Conservation (phyloP, 2,113 vertebrate genomes). For the Gasterosteus nipponicus region DNA sequence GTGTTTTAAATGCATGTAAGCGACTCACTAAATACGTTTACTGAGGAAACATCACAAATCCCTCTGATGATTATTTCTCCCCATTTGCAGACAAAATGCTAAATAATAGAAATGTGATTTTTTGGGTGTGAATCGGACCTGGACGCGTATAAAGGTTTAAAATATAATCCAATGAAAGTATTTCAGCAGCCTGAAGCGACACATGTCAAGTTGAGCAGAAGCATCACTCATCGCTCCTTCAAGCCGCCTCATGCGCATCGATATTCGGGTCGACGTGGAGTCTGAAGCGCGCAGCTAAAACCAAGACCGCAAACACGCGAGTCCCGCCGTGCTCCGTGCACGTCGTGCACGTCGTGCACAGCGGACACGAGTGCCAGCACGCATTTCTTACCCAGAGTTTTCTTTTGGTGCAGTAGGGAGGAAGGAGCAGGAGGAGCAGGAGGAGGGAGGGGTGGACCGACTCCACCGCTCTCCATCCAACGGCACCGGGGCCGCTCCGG, state of each 20-base stretch:
- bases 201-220: conserved; percentile 7
- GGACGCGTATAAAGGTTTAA: too few species aligned
- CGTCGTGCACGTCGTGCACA: not conserved
- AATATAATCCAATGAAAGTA: too few species aligned
- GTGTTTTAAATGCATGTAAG: too few species aligned
- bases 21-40: too few species aligned
- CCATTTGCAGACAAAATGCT: not conserved
- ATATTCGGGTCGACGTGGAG: conserved; percentile 23
- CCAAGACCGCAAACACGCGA: not conserved
- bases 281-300: too few species aligned
- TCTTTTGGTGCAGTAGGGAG: conserved; percentile 78
- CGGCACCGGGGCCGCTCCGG: conserved; percentile 52
- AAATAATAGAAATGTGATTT: not conserved
- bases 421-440: conserved; percentile 48
- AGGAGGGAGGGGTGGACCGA: conserved; percentile 50
- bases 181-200: too few species aligned
- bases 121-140: not conserved
- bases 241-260: conserved; percentile 10
- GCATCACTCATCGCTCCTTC: conserved; percentile 5
- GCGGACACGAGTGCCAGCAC: conserved; percentile 8
- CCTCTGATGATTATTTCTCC: too few species aligned
- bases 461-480: conserved; percentile 80
- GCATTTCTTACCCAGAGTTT: conserved; percentile 79
- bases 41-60: too few species aligned
- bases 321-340: conserved; percentile 25